These are phyloP conservation scores for Polydrusus pterygomalis DNA, from an alignment of 2,888 invertebrate species.

Conservation along the genomic window DNA sequence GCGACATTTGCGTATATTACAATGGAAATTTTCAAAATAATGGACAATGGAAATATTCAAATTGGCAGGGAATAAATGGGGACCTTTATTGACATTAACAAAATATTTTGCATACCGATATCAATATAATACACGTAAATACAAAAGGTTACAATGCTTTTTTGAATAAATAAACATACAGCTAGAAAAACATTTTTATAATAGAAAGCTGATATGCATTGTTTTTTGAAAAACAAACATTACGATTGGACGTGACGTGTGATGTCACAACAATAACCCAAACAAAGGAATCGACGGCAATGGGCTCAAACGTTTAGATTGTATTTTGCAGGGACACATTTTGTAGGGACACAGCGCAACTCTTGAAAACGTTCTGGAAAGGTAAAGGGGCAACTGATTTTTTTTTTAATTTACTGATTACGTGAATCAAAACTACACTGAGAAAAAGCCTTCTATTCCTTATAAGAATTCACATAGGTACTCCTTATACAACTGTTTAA, in stretches of 20 bases:
- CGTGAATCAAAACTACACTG: no score
- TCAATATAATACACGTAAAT: constrained; percentile 57
- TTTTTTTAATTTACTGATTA: no score
- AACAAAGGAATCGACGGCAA: constrained; percentile 30
- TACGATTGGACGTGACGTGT: constrained; percentile 32
- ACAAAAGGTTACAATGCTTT: constrained; percentile 55
- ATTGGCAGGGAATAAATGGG: constrained; percentile 60
- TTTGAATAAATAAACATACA: constrained; percentile 49
- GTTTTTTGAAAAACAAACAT: constrained; percentile 39
- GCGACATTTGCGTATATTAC: constrained; percentile 55
- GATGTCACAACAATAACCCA: constrained; percentile 20
- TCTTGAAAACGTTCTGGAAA: no score
- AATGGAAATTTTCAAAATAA: constrained; percentile 63
- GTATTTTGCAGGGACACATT: not conserved
- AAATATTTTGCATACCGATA: constrained; percentile 62
- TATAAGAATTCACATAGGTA: no score
- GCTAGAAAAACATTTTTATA: constrained; percentile 39
- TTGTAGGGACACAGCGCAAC: not conserved
- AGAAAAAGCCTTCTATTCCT: no score
- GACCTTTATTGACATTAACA: constrained; percentile 64
- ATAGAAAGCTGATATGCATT: constrained; percentile 31
- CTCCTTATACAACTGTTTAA: no score
- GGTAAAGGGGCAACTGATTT: no score
- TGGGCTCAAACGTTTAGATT: not conserved
- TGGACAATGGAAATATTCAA: constrained; percentile 65